Conservation (phyloP, 2,113 vertebrate species). For the Laticauda colubrina region DNA sequence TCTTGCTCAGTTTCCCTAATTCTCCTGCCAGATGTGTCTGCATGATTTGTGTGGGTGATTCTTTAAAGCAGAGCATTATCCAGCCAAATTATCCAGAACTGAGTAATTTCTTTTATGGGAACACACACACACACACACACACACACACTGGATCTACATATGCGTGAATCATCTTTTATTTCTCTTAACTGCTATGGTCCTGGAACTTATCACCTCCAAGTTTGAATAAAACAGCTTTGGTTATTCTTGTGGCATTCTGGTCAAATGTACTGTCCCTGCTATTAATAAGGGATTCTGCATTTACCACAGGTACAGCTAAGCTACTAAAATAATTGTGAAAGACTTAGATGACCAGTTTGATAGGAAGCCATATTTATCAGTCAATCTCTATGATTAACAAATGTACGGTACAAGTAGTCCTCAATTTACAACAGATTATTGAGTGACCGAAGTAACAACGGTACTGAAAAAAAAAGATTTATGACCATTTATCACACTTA, state of each 20-base stretch:
- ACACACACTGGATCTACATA: background rate
- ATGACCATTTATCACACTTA: no score
- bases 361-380: background rate
- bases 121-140: background rate
- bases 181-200: background rate
- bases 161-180: background rate
- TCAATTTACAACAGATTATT: no score
- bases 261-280: background rate
- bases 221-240: background rate
- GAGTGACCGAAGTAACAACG: background rate
- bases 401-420: no score
- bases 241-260: background rate
- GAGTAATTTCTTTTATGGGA: background rate
- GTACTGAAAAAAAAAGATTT: background rate
- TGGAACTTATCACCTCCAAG: background rate
- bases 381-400: background rate
- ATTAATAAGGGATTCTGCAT: background rate
- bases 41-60: background rate
- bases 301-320: background rate
- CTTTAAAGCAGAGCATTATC: background rate
- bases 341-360: background rate
- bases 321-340: background rate
- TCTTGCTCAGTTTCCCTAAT: background rate
- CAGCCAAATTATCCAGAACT: background rate
- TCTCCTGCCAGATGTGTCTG: background rate